phyloP scores from a whole-genome alignment of 2,888 invertebrate species.

The Eumacrocentrus americanus region DNA sequence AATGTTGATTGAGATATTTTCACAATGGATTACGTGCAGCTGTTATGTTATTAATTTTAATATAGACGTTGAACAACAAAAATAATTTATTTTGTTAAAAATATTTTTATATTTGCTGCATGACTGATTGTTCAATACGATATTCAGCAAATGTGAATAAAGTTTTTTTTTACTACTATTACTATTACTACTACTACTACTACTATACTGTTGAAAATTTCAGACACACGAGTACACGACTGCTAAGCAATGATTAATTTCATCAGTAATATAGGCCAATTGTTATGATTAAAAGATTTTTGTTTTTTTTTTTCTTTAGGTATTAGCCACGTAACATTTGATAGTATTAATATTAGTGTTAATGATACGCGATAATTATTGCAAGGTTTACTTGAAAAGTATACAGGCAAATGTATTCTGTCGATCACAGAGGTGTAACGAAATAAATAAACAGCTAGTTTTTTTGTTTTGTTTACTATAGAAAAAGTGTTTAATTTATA shows the following conservation, averaged over 20 bases:
- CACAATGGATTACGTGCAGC: neutral
- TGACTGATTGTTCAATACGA: neutral
- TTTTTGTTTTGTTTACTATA: slow-evolving; percentile 43
- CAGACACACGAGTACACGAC: too few relatives aligned
- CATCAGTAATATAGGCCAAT: neutral
- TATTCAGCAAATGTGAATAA: neutral
- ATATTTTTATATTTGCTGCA: neutral
- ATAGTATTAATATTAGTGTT: neutral
- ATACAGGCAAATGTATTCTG: slow-evolving; percentile 8
- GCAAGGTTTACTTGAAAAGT: neutral
- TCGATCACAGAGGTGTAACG: slow-evolving; percentile 27
- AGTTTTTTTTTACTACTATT: neutral
- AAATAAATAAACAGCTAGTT: slow-evolving; percentile 37
- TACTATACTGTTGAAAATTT: too few relatives aligned
- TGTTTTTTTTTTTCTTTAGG: neutral
- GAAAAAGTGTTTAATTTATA: slow-evolving; percentile 57
- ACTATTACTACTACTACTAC: too few relatives aligned
- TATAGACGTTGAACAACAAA: neutral
- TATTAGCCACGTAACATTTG: neutral
- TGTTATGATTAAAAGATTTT: neutral
- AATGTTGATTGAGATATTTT: neutral
- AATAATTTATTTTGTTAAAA: neutral
- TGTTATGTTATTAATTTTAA: neutral
- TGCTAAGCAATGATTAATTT: neutral
- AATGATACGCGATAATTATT: neutral